Percentiles rank a stretch among this genome's conserved stretches.
These are phyloP conservation scores for Onychostoma macrolepis DNA, from an alignment of 2,113 vertebrate species.

Conservation along the genomic window DNA sequence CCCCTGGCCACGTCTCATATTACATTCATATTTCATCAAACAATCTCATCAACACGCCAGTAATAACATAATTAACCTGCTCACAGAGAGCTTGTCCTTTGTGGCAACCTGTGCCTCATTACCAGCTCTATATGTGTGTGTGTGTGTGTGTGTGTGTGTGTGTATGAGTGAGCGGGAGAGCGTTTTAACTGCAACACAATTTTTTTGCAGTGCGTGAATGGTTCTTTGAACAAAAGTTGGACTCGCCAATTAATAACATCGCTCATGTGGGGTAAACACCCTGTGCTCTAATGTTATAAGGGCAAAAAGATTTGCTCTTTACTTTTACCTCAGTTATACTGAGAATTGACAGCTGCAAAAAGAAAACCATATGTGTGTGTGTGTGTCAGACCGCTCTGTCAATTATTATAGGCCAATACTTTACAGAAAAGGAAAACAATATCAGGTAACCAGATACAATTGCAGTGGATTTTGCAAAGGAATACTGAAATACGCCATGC, in stretches of 20 bases:
- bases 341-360: neutral
- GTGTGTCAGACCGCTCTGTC: neutral
- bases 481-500: neutral
- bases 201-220: slow-evolving; percentile 17
- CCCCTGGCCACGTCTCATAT: slow-evolving; percentile 68
- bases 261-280: slow-evolving; percentile 31
- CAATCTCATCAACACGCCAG: slow-evolving; percentile 69
- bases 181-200: slow-evolving; percentile 17
- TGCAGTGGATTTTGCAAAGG: neutral
- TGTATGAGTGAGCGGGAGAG: neutral
- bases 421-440: slow-evolving; percentile 7
- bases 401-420: neutral
- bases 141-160: too few relatives aligned
- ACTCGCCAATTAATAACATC: slow-evolving; percentile 4
- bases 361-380: neutral
- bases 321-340: neutral
- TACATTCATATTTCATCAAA: slow-evolving; percentile 77
- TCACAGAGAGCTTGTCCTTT: slow-evolving; percentile 48
- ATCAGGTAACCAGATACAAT: neutral
- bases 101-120: slow-evolving; percentile 49
- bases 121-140: slow-evolving; percentile 25
- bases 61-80: slow-evolving; percentile 76
- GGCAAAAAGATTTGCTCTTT: slow-evolving; percentile 17
- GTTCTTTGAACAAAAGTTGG: slow-evolving; percentile 36
- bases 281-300: neutral